Evolutionary conservation across 2,888 invertebrate genomes (phyloP).

Genomic region (Charanyca ferruginea): DNA sequence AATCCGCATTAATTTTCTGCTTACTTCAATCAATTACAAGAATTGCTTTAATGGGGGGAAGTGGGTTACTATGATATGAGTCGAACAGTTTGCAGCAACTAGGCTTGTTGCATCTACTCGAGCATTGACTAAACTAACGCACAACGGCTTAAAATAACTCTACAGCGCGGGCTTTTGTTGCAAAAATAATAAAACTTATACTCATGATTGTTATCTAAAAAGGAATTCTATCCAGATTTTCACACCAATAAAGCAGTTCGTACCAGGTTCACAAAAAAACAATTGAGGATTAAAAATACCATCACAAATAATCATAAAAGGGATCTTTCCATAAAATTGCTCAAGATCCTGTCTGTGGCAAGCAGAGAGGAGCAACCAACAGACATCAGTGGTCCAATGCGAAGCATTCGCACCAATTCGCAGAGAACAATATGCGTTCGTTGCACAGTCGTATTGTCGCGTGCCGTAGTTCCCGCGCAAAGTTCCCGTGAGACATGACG

Average conservation of each 20-base stretch:
- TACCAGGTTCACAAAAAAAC: conserved; percentile 24
- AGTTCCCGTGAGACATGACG: conserved; percentile 64
- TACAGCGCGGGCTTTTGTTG: too few species aligned
- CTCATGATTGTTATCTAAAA: not conserved
- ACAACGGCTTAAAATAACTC: not conserved
- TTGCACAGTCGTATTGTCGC: conserved; percentile 69
- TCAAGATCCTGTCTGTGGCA: conserved; percentile 59
- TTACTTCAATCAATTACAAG: conserved; percentile 24
- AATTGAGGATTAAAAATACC: conserved; percentile 44
- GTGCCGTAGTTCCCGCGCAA: conserved; percentile 63
- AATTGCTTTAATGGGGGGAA: conserved; percentile 19
- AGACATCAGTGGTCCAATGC: conserved; percentile 20
- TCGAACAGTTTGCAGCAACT: conserved; percentile 1
- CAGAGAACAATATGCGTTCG: conserved; percentile 68
- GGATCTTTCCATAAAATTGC: conserved; percentile 41
- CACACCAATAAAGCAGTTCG: conserved; percentile 11
- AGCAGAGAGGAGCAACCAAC: conserved; percentile 14
- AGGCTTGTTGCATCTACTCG: not conserved
- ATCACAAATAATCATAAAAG: conserved; percentile 43
- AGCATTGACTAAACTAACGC: not conserved
- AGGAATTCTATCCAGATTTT: conserved; percentile 22
- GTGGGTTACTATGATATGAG: conserved; percentile 29
- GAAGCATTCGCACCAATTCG: conserved; percentile 65
- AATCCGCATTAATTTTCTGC: conserved; percentile 11
- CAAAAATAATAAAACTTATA: too few species aligned